Evolutionary conservation across 2,888 invertebrate species (phyloP).

Genomic region (Monochamus alternatus): DNA sequence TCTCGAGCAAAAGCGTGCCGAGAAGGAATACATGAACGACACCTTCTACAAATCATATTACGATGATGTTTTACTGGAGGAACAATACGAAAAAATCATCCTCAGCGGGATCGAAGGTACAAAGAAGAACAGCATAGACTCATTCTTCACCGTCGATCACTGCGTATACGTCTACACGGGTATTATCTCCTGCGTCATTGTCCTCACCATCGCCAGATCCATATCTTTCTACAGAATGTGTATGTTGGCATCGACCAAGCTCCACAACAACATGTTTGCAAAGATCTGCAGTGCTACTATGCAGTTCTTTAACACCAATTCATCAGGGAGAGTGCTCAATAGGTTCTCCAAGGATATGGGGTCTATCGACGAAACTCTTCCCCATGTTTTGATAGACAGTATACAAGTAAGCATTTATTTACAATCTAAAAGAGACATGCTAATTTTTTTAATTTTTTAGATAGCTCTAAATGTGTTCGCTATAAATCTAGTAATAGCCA

Average conservation of each 20-base stretch:
- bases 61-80: constrained; percentile 52
- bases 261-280: constrained; percentile 73
- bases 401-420: constrained; percentile 64
- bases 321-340: constrained; percentile 78
- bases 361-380: constrained; percentile 73
- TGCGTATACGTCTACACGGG: constrained; percentile 59
- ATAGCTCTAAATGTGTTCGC: constrained; percentile 76
- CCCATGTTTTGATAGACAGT: constrained; percentile 72
- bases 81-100: constrained; percentile 45
- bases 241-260: constrained; percentile 72
- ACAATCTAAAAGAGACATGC: not conserved
- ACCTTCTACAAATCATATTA: constrained; percentile 47
- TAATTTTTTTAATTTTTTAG: constrained; percentile 50
- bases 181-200: constrained; percentile 62
- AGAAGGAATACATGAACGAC: constrained; percentile 46
- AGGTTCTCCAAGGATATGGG: constrained; percentile 83
- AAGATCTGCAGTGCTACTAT: constrained; percentile 78
- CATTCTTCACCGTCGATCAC: constrained; percentile 54
- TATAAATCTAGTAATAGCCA: constrained; percentile 80
- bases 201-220: constrained; percentile 70
- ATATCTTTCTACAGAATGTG: constrained; percentile 72
- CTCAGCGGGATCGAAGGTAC: constrained; percentile 14
- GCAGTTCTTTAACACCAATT: constrained; percentile 80
- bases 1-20: constrained; percentile 58
- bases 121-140: constrained; percentile 34